Evolutionary conservation across 2,888 invertebrate species (phyloP), one percentile per base, ranked within the genome.

Genomic region (Agrotis segetum): DNA sequence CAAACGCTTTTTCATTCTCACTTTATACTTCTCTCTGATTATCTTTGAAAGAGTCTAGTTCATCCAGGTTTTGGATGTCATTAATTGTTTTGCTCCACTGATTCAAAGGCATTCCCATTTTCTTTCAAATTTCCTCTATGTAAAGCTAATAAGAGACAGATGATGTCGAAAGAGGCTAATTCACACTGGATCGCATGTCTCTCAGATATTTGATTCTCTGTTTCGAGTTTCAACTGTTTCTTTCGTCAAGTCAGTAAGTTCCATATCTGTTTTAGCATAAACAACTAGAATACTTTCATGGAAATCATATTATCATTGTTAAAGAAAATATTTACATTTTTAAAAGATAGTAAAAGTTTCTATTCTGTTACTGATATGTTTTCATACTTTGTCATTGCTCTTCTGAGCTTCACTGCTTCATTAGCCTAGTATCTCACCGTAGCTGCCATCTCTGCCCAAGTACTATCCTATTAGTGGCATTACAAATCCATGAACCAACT

Each of bases 401-500:
- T 5, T 49, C 29, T 11, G 40, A 9, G 7, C 1, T 55, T 19
- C 0, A 9, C 7, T 24, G 34, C 2, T 40, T 40, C 40, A 40
- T 40, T 40, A 24, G 34, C 52, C 14, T 14, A 67, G 17, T 24
- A 1, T 40, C 17, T 77, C 3, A n/a, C 16, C 71, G 7, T 24
- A 21, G 34, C 9, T 4, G 16, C 14, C 47, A 21, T 9, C n/a
- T 29, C 53, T 77, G 17, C 13, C 17, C 68, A 40, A 77, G 3
- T 24, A 34, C 1, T 77, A 68, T 19, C 3, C 21, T 77, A 47
- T 7, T 77, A 71, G 52, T 79, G 59, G 59, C 47, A 79, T 79
- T 73, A 79, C 2, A 21, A 73, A 53, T 21, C 52, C 47, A 72
- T 59, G 53, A 59, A 40, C 50, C 52, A 59, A 47, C 46, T 72